Percentiles rank a stretch among this genome's conserved stretches.
phyloP scores from a whole-genome alignment of 2,888 invertebrate species.

The Acleris literana region DNA sequence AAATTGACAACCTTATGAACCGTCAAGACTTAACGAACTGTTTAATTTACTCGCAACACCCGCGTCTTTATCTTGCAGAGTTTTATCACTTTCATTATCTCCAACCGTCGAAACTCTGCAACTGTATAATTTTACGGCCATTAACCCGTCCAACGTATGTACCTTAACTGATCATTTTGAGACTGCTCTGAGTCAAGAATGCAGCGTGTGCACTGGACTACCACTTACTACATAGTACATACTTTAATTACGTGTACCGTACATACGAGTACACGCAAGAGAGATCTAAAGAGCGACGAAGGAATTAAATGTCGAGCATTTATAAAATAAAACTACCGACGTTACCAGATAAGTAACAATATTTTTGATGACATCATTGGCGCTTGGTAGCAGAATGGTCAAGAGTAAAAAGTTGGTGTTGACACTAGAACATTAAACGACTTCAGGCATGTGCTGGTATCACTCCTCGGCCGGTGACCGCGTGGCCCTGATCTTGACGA shows the following conservation, averaged over 20 bases:
- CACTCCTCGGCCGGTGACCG: conserved; percentile 65
- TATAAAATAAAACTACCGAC: background rate
- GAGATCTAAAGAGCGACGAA: background rate
- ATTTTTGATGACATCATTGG: conserved; percentile 68
- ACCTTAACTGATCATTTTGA: conserved; percentile 32
- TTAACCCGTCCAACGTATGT: conserved; percentile 44
- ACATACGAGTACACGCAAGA: background rate
- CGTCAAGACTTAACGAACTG: conserved; percentile 12
- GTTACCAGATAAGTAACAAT: conserved; percentile 22
- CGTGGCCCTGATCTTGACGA: conserved; percentile 77
- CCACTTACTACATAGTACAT: conserved; percentile 15
- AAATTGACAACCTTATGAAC: too few species aligned
- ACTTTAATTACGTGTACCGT: background rate
- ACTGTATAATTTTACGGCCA: conserved; percentile 54
- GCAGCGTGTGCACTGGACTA: conserved; percentile 22
- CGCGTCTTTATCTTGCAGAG: conserved; percentile 25
- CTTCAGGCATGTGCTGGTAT: conserved; percentile 49
- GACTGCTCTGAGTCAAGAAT: conserved; percentile 21
- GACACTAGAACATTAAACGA: conserved; percentile 58
- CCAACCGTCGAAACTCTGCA: conserved; percentile 36
- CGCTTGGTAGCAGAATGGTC: conserved; percentile 49
- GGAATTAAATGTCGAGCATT: background rate
- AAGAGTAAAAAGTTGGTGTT: conserved; percentile 62
- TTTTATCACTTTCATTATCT: conserved; percentile 33
- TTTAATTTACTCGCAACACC: conserved; percentile 17